A percentile compares a stretch with the other conserved stretches of the same genome.
phyloP scores from a whole-genome alignment of 2,888 invertebrate species.

The Eristalinus sepulchralis region DNA sequence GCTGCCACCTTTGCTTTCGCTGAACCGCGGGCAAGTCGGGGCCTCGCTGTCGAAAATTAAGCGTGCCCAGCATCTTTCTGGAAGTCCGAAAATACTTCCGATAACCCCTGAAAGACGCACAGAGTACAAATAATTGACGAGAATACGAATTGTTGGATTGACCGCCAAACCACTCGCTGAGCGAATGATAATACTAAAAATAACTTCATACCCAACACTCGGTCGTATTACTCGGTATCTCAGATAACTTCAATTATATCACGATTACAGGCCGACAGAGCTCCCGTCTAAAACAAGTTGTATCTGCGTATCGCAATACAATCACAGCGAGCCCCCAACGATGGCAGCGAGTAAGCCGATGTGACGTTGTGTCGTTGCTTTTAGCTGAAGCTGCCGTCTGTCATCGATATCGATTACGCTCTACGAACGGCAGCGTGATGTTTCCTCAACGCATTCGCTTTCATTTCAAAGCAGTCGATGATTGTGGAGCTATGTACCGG shows the following conservation, averaged over 20 bases:
- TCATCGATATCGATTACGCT: constrained; percentile 28
- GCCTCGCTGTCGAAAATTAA: not conserved
- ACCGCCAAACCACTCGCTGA: not conserved
- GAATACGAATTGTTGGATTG: constrained; percentile 1
- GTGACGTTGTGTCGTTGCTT: constrained; percentile 29
- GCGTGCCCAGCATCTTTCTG: not conserved
- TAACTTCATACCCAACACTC: not conserved
- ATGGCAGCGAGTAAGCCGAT: not conserved
- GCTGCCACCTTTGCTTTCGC: not conserved
- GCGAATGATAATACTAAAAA: constrained; percentile 1
- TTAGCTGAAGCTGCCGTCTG: not conserved
- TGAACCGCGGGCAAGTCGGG: not conserved
- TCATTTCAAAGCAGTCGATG: constrained; percentile 39
- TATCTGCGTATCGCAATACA: constrained; percentile 24
- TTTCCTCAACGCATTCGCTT: constrained; percentile 33
- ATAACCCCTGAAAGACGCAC: not conserved
- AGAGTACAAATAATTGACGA: not conserved
- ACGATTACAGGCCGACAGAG: not conserved
- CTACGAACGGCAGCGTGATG: not conserved
- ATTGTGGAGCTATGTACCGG: not conserved
- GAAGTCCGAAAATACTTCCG: not conserved
- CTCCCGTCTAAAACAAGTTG: constrained; percentile 18
- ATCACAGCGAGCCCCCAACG: constrained; percentile 23
- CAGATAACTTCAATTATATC: constrained; percentile 28
- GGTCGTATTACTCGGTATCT: not conserved